Base-by-base conservation (phyloP, 2,113 vertebrate species). In the Festucalex cinctus region DNA sequence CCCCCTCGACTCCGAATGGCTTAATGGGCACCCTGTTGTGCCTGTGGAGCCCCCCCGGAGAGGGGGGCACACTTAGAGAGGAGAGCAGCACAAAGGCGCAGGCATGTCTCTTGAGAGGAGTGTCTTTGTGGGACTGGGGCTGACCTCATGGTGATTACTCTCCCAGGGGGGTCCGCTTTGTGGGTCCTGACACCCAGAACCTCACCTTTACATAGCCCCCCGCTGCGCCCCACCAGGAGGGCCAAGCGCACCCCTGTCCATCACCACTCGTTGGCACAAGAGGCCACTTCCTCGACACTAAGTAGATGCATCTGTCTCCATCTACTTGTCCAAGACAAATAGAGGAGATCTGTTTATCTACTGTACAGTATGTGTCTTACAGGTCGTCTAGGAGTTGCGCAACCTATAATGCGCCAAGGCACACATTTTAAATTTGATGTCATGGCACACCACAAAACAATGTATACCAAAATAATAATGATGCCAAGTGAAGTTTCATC, bases 1-100 rank as follows among this genome's bases (percentile, higher is more conserved):
- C 20, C 37, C 13, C 78, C 83, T 84, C 77, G 80, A 81, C 71
- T 81, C 76, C 81, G 90, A 91, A 91, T 88, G 85, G 85, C 87
- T 91, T 91, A 92, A 92, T 91, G 83, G 86, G 78, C 88, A 86
- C 90, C 91, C 91, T 68, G 88, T 75, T 81, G 91, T 81, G 89
- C 80, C 86, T 86, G 86, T 88, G 70, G 74, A 85, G 76, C 85
- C 88, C 89, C 58, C 91, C 90, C 20, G 83, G 88, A 77, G 88
- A 68, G 85, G 4, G 83, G 84, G 83, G 78, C 82, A 83, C 83
- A 83, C 87, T 85, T 69, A 67, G 73, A 85, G 74, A 83, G 71
- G 68, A 71, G 63, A 70, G 59, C 61, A 84, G 85, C 85, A 90
- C 86, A 91, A 91, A 91, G 83, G 78, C 79, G 66, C 71, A 86